Evolutionary conservation across 2,113 vertebrate species (phyloP).

Genomic region (Psittacula cyanocephala): DNA sequence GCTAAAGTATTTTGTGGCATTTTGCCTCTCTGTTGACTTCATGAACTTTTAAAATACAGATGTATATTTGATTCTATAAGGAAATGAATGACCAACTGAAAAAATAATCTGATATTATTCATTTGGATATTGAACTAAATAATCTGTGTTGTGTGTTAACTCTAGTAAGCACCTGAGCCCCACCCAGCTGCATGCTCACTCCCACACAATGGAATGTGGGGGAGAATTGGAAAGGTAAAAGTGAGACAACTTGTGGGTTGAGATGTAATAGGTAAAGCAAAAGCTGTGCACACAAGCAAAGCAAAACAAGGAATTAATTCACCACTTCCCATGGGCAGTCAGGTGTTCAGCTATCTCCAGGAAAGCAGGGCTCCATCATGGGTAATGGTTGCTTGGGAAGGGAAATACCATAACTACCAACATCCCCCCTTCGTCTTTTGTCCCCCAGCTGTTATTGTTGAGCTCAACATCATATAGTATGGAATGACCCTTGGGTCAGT

Average conservation of each 20-base stretch:
- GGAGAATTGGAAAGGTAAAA: neutral
- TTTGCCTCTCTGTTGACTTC: neutral
- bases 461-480: rapidly evolving
- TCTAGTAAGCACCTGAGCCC: neutral
- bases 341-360: neutral
- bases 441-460: neutral
- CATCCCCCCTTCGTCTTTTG: neutral
- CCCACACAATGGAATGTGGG: neutral
- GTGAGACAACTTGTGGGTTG: neutral
- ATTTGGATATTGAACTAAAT: neutral
- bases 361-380: neutral
- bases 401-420: neutral
- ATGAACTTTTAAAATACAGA: neutral
- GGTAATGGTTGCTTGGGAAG: neutral
- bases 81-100: neutral
- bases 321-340: neutral
- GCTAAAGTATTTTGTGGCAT: neutral
- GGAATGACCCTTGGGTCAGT: neutral
- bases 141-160: neutral
- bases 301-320: neutral
- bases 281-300: neutral
- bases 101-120: neutral
- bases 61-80: neutral
- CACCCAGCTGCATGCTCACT: neutral
- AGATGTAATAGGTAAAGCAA: neutral